Evolutionary conservation across 2,888 invertebrate genomes (phyloP), one percentile per base, ranked within the genome.

Genomic region (Melolontha melolontha): DNA sequence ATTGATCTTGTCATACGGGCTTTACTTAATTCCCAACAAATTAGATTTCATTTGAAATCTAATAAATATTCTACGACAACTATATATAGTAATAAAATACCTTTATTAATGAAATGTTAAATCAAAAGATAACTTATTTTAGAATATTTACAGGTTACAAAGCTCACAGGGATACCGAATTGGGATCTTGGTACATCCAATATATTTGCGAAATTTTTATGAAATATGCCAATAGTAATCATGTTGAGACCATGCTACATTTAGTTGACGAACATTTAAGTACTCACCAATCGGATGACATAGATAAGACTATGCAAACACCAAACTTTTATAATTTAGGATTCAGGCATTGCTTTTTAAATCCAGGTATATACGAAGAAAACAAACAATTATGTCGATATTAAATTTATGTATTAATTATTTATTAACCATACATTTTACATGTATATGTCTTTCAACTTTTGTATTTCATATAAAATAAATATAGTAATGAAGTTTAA

Each of bases 161-260:
- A 73, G 87, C 91, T 1, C 86, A 86, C 78, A 86, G 91, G 64
- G 89, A 91, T 81, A 74, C 78, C 6, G 72, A 80, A 34, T 74
- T 75, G 17, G 92, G 92, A 50, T 89, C 90, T 47, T 91, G 91
- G 91, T 91, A 89, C 81, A 88, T 92, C 74, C 87, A 89, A 79
- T 83, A 84, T 71, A 83, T 92, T 74, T 91, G 90, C 81, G 80
- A 86, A 74, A 84, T 87, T 74, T 88, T 91, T 80, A 89, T 90
- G 74, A 83, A 84, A 72, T 84, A 87, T 77, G 90, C 91, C n/a
- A 87, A 88, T 80, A 82, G 88, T 76, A 84, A 84, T 52, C 85
- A 89, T 77, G 82, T 92, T 50, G 89, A 89, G 76, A 85, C 86
- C 74, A 85, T 92, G 78, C 81, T 91, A 75, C 87, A 86, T 78